Conservation (phyloP, 2,113 vertebrate species). For the Smithornis capensis region DNA sequence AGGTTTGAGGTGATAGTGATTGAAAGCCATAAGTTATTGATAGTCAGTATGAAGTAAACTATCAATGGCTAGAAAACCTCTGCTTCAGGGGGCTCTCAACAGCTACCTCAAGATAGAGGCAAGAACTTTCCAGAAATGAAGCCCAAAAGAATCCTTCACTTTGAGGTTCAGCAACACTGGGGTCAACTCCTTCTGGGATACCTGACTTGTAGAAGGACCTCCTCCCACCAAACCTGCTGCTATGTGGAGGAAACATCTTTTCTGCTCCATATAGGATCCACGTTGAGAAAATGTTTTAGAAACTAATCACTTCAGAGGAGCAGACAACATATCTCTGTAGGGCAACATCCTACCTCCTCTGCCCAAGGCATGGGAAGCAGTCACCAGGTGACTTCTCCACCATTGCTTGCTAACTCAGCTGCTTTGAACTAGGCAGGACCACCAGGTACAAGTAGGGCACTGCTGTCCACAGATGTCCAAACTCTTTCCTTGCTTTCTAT, state of each 20-base stretch:
- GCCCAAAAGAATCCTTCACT: background rate
- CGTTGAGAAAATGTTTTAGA: background rate
- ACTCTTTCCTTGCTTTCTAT: background rate
- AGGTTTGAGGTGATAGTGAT: background rate
- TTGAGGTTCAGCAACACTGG: background rate
- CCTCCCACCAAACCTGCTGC: background rate
- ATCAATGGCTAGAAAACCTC: background rate
- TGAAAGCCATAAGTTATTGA: background rate
- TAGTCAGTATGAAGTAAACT: background rate
- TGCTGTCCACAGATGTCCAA: background rate
- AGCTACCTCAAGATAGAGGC: background rate
- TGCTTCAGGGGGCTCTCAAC: background rate
- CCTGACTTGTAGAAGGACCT: background rate
- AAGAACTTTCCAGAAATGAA: background rate
- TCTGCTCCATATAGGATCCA: background rate
- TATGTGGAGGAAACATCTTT: background rate
- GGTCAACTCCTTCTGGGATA: background rate
- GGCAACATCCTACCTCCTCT: background rate
- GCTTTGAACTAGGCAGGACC: background rate
- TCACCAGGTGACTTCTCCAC: background rate
- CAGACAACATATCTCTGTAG: background rate
- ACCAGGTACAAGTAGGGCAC: background rate
- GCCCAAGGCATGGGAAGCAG: background rate
- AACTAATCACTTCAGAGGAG: background rate
- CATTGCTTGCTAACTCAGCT: background rate